These are phyloP conservation scores for Centruroides sculpturatus DNA, from an alignment of 1,140 invertebrate species.

Conservation along the genomic window DNA sequence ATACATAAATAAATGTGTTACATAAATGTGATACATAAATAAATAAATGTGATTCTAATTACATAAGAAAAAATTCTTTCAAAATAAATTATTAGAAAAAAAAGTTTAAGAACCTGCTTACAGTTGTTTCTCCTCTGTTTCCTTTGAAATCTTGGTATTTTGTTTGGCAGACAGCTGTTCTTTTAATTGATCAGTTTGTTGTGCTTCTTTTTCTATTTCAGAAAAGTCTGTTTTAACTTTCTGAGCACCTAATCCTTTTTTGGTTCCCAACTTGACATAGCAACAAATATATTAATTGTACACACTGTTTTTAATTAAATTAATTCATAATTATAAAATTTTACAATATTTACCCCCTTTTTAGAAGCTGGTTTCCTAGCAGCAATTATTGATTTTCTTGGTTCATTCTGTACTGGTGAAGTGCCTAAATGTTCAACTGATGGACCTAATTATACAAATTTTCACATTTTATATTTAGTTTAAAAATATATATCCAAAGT, in stretches of 20 bases:
- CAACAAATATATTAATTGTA: not conserved
- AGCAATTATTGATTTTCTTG: slow-evolving; percentile 54
- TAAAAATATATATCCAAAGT: too few species aligned
- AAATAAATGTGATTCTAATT: too few species aligned
- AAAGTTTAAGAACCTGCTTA: slow-evolving; percentile 16
- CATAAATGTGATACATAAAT: too few species aligned
- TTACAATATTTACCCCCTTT: slow-evolving; percentile 27
- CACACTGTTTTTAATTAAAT: too few species aligned
- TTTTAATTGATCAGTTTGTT: slow-evolving; percentile 58
- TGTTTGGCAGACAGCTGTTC: slow-evolving; percentile 34
- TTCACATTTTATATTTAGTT: too few species aligned
- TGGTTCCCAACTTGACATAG: slow-evolving; percentile 52
- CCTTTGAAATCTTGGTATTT: slow-evolving; percentile 29
- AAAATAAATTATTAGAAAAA: too few species aligned
- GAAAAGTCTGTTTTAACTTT: slow-evolving; percentile 82
- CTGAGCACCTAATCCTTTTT: slow-evolving; percentile 91
- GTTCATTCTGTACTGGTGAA: slow-evolving; percentile 26
- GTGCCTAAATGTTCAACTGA: too few species aligned
- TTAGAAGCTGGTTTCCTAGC: slow-evolving; percentile 31
- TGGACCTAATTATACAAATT: too few species aligned
- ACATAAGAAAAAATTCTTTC: too few species aligned
- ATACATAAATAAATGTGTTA: too few species aligned
- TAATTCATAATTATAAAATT: too few species aligned
- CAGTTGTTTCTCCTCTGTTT: slow-evolving; percentile 42
- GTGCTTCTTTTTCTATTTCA: slow-evolving; percentile 83